phyloP scores from a whole-genome alignment of 2,797 vertebrate species.

The Halcyon smyrnensis region DNA sequence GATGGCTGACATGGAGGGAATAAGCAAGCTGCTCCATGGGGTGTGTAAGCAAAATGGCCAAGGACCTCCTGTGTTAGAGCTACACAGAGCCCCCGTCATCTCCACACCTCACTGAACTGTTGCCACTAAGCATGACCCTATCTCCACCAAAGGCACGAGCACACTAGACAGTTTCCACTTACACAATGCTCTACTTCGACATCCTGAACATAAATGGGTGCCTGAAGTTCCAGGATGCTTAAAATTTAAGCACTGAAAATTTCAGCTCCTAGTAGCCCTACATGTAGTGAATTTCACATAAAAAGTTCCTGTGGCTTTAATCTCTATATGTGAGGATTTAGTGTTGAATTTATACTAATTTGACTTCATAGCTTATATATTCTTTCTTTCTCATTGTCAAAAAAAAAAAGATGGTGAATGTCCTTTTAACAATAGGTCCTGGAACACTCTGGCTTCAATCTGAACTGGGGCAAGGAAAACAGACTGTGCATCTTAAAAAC shows the following conservation, averaged over 20 bases:
- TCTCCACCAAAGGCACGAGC: neutral
- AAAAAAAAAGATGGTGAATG: neutral
- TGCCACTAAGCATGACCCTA: neutral
- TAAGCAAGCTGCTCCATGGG: neutral
- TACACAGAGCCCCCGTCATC: neutral
- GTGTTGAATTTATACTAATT: neutral
- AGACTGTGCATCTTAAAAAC: neutral
- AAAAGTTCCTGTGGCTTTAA: neutral
- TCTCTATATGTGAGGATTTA: neutral
- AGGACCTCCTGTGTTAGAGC: neutral
- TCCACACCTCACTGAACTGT: accelerated
- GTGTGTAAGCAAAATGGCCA: neutral
- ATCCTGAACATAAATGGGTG: neutral
- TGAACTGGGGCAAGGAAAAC: neutral
- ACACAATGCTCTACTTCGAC: neutral
- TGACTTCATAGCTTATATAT: neutral
- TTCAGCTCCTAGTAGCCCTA: neutral
- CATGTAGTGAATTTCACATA: neutral
- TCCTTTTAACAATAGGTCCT: neutral
- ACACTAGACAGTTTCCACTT: neutral
- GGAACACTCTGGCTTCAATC: neutral
- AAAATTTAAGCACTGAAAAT: neutral
- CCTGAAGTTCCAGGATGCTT: neutral
- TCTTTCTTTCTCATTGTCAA: neutral
- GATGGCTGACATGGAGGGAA: neutral